phyloP scores from a whole-genome alignment of 2,113 vertebrate species.

The Marmota monax region DNA sequence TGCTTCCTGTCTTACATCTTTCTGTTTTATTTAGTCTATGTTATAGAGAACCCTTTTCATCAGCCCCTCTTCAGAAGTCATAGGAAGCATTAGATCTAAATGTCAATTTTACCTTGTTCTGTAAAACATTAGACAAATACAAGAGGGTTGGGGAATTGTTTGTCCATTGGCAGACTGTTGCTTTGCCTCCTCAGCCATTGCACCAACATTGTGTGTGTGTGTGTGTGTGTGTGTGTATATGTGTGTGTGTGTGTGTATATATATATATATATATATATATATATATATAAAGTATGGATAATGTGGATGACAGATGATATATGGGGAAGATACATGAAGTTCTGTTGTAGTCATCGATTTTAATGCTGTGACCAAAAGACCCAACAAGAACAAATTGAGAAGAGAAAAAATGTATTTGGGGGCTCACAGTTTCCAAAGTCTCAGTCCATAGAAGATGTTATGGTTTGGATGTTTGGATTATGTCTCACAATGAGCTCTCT shows the following conservation, averaged over 20 bases:
- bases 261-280: background rate
- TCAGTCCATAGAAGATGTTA: too few species aligned
- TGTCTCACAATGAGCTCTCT: too few species aligned
- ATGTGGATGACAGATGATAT: background rate
- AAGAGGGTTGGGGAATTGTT: background rate
- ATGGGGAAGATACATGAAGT: background rate
- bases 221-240: background rate
- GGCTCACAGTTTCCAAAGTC: too few species aligned
- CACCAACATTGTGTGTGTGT: background rate
- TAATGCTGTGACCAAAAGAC: too few species aligned
- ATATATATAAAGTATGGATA: background rate
- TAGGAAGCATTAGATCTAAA: background rate
- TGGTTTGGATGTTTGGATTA: too few species aligned
- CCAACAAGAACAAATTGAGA: too few species aligned
- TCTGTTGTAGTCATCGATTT: too few species aligned
- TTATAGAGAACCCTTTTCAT: background rate
- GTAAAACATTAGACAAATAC: background rate
- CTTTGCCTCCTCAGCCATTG: background rate
- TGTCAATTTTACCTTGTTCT: background rate
- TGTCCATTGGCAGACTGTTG: background rate
- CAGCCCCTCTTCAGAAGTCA: background rate
- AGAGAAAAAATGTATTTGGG: too few species aligned
- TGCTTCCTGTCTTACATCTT: background rate
- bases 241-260: background rate
- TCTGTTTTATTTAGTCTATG: background rate